Conservation (phyloP, 2,797 vertebrate genomes). For the Tinamus major region DNA sequence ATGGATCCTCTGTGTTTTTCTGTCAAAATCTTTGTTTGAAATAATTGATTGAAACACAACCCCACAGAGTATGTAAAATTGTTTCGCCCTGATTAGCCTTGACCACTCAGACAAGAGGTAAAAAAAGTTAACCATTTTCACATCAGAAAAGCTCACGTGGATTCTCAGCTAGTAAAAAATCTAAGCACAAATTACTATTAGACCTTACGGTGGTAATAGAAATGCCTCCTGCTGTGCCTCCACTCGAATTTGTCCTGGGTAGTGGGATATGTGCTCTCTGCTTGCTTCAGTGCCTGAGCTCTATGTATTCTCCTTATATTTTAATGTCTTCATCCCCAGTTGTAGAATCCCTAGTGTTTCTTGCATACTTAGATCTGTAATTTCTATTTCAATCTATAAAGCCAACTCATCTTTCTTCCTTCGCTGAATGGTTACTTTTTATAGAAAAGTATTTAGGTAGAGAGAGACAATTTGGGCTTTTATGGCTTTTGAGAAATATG, state of each 20-base stretch:
- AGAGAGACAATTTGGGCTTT: background rate
- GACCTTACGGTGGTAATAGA: background rate
- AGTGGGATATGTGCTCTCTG: background rate
- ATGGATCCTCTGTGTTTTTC: background rate
- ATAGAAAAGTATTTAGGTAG: background rate
- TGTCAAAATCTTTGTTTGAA: background rate
- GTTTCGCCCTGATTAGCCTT: background rate
- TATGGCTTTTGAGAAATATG: background rate
- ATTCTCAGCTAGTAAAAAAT: background rate
- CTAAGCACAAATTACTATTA: background rate
- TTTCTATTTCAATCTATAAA: background rate
- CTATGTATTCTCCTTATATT: background rate
- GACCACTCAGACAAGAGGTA: background rate
- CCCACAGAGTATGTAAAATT: background rate
- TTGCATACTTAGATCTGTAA: background rate
- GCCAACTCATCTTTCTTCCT: background rate
- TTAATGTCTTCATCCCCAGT: background rate
- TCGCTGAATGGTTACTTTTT: constrained; percentile 4
- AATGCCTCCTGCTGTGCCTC: background rate
- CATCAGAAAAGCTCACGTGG: background rate
- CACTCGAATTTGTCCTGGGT: background rate
- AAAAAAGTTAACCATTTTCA: background rate
- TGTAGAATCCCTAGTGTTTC: background rate
- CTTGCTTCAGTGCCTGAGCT: background rate
- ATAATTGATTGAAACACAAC: background rate